These are phyloP conservation scores for Lathamus discolor DNA, from an alignment of 2,113 vertebrate species.

Conservation along the genomic window DNA sequence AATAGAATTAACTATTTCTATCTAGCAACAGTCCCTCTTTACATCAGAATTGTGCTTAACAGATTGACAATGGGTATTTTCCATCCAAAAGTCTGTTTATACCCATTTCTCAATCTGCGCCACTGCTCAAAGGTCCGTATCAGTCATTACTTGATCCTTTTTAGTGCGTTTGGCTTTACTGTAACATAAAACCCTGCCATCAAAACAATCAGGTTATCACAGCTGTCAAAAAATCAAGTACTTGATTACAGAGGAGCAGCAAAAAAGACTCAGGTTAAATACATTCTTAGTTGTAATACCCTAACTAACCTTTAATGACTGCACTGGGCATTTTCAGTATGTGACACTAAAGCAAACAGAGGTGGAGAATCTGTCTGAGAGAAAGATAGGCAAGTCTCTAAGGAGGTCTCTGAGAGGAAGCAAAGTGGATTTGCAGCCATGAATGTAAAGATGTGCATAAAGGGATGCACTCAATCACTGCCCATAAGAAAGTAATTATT, in stretches of 20 bases:
- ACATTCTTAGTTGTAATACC: background rate
- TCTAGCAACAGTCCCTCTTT: background rate
- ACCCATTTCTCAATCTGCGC: background rate
- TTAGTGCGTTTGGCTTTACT: background rate
- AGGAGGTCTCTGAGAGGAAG: background rate
- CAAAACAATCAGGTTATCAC: background rate
- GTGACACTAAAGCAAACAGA: background rate
- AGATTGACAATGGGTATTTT: background rate
- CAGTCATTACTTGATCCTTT: background rate
- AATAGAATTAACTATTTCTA: background rate
- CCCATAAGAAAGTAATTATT: constrained; percentile 19
- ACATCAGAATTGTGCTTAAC: background rate
- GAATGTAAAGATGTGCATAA: background rate
- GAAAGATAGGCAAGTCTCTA: background rate
- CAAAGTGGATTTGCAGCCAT: background rate
- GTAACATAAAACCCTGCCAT: background rate
- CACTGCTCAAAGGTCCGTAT: background rate
- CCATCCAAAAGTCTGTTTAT: background rate
- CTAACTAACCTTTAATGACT: background rate
- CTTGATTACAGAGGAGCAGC: background rate
- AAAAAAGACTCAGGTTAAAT: background rate
- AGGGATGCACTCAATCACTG: background rate
- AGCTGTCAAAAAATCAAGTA: background rate
- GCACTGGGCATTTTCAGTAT: background rate
- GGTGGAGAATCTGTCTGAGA: background rate